Evolutionary conservation across 2,113 vertebrate species (phyloP).

Genomic region (Saguinus midas): DNA sequence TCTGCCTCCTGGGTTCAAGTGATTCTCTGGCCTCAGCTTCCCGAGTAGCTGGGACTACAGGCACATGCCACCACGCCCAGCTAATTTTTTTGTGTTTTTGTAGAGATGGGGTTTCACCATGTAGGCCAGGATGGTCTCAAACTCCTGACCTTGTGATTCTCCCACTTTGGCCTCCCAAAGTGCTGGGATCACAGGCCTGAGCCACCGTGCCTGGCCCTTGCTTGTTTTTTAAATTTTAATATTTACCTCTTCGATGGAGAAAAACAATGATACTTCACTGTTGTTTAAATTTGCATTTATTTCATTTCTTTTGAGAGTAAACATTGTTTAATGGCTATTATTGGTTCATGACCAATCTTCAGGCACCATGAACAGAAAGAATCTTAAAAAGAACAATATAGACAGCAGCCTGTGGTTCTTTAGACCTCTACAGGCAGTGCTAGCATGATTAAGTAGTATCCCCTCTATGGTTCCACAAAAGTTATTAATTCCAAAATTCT

Average conservation of each 20-base stretch:
- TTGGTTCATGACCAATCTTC: background rate
- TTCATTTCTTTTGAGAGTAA: background rate
- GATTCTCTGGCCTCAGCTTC: no score
- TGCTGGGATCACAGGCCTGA: no score
- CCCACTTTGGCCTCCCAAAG: no score
- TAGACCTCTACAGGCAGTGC: background rate
- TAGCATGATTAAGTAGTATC: background rate
- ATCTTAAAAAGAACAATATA: background rate
- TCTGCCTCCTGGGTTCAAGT: no score
- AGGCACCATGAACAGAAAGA: background rate
- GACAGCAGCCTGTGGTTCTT: background rate
- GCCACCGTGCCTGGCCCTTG: background rate
- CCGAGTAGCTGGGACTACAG: no score
- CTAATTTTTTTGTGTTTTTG: no score
- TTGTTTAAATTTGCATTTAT: background rate
- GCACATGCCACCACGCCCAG: no score
- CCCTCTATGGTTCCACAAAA: background rate
- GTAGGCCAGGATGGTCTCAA: no score
- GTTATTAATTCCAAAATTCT: background rate
- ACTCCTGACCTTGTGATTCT: no score
- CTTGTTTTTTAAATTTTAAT: background rate
- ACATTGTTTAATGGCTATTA: background rate
- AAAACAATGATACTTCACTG: background rate
- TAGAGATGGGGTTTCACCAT: no score
- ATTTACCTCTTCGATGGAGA: constrained; percentile 15